Evolutionary conservation across 1,140 invertebrate species (phyloP).

Genomic region (Drosophila repleta): DNA sequence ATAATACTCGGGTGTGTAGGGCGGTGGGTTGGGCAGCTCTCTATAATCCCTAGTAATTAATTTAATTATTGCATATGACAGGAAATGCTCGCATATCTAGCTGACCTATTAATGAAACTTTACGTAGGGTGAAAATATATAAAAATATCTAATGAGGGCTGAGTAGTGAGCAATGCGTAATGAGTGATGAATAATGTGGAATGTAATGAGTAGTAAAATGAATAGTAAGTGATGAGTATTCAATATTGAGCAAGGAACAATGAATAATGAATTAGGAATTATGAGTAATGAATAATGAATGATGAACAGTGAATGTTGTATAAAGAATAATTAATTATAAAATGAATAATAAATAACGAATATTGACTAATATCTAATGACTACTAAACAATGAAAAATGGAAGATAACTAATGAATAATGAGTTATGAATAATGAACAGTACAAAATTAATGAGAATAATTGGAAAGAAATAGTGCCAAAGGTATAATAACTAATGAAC

Average conservation of each 20-base stretch:
- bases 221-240: neutral
- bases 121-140: too few species aligned
- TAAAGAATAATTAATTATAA: neutral
- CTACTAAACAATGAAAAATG: neutral
- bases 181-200: neutral
- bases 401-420: neutral
- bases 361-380: neutral
- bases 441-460: neutral
- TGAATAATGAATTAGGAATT: neutral
- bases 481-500: neutral
- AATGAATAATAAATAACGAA: neutral
- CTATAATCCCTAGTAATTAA: too few species aligned
- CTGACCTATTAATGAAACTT: too few species aligned
- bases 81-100: too few species aligned
- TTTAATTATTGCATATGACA: too few species aligned
- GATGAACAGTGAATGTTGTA: neutral
- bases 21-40: too few species aligned
- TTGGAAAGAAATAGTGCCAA: neutral
- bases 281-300: neutral
- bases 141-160: neutral
- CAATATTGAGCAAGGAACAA: neutral
- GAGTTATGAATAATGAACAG: neutral
- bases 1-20: too few species aligned
- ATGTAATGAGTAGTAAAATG: neutral
- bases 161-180: neutral